Evolutionary conservation across 1,140 invertebrate species (phyloP).

Genomic region (Drosophila arawakana): DNA sequence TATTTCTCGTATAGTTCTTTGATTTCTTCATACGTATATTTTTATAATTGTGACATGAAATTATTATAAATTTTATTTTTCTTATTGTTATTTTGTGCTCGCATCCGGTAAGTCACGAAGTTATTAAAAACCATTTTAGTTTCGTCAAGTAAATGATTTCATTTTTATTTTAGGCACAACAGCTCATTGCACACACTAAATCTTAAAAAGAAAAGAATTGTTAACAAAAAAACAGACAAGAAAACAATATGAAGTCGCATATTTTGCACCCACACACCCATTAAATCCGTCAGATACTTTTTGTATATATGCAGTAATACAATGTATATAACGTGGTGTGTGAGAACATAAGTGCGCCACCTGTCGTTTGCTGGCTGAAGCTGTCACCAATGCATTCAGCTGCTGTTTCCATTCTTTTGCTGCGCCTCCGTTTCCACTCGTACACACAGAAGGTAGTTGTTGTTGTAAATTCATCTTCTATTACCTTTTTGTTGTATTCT

Average conservation of each 20-base stretch:
- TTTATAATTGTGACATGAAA: conserved; percentile 62
- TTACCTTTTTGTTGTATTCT: conserved; percentile 34
- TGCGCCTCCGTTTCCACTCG: conserved; percentile 47
- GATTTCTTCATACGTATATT: conserved; percentile 26
- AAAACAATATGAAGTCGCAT: conserved; percentile 56
- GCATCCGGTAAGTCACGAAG: conserved; percentile 75
- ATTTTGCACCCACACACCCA: conserved; percentile 49
- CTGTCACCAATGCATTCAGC: conserved; percentile 48
- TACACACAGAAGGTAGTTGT: conserved; percentile 59
- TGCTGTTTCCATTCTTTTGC: conserved; percentile 45
- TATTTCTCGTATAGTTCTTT: conserved; percentile 26
- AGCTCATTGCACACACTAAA: conserved; percentile 48
- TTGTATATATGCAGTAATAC: conserved; percentile 35
- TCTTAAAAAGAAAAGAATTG: conserved; percentile 28
- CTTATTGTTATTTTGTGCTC: conserved; percentile 46
- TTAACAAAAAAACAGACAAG: conserved; percentile 29
- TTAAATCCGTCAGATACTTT: conserved; percentile 49
- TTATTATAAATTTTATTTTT: conserved; percentile 32
- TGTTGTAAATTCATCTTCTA: conserved; percentile 41
- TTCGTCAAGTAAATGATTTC: conserved; percentile 78
- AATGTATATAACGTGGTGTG: conserved; percentile 10
- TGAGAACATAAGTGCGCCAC: conserved; percentile 36
- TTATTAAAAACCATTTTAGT: conserved; percentile 65
- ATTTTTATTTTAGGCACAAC: conserved; percentile 83
- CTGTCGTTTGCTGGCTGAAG: conserved; percentile 33